A percentile compares a stretch with the other conserved stretches of the same genome.
Conservation (phyloP, 2,888 invertebrate species). For the Drosophila melanosoma region DNA sequence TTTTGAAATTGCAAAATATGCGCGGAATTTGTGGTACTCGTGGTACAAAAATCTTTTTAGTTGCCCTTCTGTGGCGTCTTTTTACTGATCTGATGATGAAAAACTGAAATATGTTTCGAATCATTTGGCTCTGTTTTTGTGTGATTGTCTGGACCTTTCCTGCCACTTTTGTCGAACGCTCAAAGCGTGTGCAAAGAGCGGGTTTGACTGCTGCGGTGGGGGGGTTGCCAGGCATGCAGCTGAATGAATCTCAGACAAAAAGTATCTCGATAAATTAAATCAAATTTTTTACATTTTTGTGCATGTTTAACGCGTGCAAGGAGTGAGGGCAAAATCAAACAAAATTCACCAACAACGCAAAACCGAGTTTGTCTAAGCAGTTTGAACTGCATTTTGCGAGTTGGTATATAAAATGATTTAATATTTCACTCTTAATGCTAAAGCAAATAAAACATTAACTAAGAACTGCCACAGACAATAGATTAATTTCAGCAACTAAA, state of each 20-base stretch:
- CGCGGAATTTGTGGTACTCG: slow-evolving; percentile 73
- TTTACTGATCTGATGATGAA: slow-evolving; percentile 24
- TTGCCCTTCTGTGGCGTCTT: slow-evolving; percentile 45
- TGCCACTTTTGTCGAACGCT: slow-evolving; percentile 60
- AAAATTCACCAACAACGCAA: not conserved
- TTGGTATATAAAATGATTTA: not conserved
- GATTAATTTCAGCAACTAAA: not conserved
- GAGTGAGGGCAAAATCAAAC: slow-evolving; percentile 51
- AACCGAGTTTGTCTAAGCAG: not conserved
- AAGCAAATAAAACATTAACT: accelerated
- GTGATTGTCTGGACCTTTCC: slow-evolving; percentile 45
- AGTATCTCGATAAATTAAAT: slow-evolving; percentile 73
- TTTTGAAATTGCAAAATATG: slow-evolving; percentile 72
- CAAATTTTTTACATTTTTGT: slow-evolving; percentile 71
- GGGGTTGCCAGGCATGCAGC: slow-evolving; percentile 31
- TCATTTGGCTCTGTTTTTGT: slow-evolving; percentile 50
- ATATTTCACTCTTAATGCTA: not conserved
- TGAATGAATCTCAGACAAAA: slow-evolving; percentile 44
- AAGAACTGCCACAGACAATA: not conserved
- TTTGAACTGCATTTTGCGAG: not conserved
- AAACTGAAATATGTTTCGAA: slow-evolving; percentile 57
- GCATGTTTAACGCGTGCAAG: slow-evolving; percentile 72
- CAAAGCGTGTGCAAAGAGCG: slow-evolving; percentile 40
- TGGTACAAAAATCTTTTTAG: slow-evolving; percentile 55
- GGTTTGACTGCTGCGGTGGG: not conserved